These are phyloP conservation scores for Sparidentex hasta DNA, from an alignment of 2,797 vertebrate genomes.

Conservation along the genomic window DNA sequence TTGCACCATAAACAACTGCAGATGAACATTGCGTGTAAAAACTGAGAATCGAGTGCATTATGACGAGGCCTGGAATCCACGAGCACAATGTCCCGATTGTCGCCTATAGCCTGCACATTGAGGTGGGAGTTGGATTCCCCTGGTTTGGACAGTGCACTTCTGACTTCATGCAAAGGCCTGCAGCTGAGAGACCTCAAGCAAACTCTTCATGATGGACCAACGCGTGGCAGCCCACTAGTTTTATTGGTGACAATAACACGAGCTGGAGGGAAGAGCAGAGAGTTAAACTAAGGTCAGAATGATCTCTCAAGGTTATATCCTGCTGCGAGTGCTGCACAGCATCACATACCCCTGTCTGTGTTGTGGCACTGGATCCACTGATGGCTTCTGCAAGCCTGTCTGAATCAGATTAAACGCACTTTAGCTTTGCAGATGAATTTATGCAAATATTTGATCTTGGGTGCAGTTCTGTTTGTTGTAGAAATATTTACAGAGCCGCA, in stretches of 20 bases:
- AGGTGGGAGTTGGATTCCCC: conserved; percentile 82
- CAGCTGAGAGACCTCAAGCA: conserved; percentile 65
- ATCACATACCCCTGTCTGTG: not conserved
- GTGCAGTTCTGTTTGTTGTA: conserved; percentile 78
- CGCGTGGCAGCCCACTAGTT: conserved; percentile 28
- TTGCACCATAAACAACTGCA: conserved; percentile 11
- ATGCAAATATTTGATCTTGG: conserved; percentile 85
- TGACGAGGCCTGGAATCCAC: conserved; percentile 63
- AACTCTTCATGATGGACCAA: conserved; percentile 53
- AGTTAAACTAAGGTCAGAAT: not conserved
- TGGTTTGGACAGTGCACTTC: conserved; percentile 66
- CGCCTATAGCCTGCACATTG: conserved; percentile 72
- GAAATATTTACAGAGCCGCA: conserved; percentile 75
- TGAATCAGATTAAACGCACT: conserved; percentile 31
- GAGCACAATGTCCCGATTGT: conserved; percentile 81
- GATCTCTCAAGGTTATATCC: not conserved
- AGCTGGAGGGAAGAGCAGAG: not conserved
- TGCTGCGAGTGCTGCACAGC: not conserved
- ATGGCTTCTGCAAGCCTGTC: not conserved
- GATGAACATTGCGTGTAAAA: not conserved
- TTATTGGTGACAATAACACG: not conserved
- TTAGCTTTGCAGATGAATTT: conserved; percentile 55
- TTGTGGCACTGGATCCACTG: not conserved
- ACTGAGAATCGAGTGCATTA: conserved; percentile 44
- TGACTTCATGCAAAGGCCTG: conserved; percentile 65